phyloP scores from a whole-genome alignment of 2,113 vertebrate genomes.

The Ochotona princeps region DNA sequence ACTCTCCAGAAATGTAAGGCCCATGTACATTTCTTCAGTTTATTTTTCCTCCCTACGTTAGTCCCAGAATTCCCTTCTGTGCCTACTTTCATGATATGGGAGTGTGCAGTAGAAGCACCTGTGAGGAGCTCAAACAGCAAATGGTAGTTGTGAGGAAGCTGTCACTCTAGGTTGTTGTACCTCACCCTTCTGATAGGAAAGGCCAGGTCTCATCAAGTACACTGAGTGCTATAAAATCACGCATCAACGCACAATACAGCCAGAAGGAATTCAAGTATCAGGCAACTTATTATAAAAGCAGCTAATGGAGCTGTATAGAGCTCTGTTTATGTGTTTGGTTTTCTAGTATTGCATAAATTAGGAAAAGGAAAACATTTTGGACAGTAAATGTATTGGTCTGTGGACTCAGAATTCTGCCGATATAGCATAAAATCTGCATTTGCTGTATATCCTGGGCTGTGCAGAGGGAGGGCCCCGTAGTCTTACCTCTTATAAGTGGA shows the following conservation, averaged over 20 bases:
- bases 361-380: not conserved
- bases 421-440: not conserved
- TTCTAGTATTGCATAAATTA: not conserved
- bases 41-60: not conserved
- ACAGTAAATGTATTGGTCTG: not conserved
- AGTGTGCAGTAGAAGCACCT: not conserved
- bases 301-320: not conserved
- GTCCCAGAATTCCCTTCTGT: not conserved
- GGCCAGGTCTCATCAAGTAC: not conserved
- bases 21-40: not conserved
- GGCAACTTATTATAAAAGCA: not conserved
- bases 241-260: not conserved
- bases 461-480: not conserved
- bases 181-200: not conserved
- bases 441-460: not conserved
- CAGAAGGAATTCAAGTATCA: not conserved
- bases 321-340: not conserved
- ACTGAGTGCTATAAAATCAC: not conserved
- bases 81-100: not conserved
- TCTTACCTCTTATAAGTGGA: not conserved
- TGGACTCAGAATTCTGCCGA: not conserved
- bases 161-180: not conserved
- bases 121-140: not conserved
- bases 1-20: not conserved
- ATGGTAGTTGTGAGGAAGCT: not conserved